These are phyloP conservation scores for Donacobius atricapilla DNA, from an alignment of 2,113 vertebrate genomes.

Conservation along the genomic window DNA sequence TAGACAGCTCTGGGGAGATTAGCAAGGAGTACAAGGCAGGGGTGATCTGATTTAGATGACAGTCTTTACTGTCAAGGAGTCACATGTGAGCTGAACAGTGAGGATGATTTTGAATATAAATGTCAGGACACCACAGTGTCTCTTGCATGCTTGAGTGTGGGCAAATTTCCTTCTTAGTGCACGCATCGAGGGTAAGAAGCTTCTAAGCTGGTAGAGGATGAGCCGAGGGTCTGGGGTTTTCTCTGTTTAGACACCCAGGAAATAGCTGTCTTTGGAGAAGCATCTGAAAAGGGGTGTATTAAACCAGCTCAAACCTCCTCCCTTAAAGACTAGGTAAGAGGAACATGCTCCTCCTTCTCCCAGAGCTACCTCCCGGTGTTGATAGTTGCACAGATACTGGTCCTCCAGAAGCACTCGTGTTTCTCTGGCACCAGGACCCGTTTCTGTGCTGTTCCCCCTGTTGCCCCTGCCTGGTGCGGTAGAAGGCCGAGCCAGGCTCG, in stretches of 20 bases:
- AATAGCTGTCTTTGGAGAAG: background rate
- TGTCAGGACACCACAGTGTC: background rate
- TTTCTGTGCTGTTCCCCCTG: rapidly evolving
- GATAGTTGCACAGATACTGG: rapidly evolving
- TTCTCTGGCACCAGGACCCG: rapidly evolving
- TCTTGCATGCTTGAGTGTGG: background rate
- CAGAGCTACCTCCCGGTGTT: rapidly evolving
- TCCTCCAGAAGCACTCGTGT: rapidly evolving
- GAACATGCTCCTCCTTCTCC: rapidly evolving
- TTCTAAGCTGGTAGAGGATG: background rate
- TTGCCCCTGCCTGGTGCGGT: rapidly evolving
- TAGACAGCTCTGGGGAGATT: conserved; percentile 20
- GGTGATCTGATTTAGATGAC: background rate
- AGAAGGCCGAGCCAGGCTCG: background rate
- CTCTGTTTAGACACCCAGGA: background rate
- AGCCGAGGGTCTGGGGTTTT: background rate
- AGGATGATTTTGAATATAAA: background rate
- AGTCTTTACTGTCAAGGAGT: conserved; percentile 18
- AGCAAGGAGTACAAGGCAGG: background rate
- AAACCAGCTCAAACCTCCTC: background rate
- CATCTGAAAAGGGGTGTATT: rapidly evolving
- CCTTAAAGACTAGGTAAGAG: rapidly evolving
- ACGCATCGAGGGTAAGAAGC: background rate
- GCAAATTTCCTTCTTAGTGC: background rate
- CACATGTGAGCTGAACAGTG: background rate